Conservation (phyloP, 2,113 vertebrate species). For the Sialia sialis region DNA sequence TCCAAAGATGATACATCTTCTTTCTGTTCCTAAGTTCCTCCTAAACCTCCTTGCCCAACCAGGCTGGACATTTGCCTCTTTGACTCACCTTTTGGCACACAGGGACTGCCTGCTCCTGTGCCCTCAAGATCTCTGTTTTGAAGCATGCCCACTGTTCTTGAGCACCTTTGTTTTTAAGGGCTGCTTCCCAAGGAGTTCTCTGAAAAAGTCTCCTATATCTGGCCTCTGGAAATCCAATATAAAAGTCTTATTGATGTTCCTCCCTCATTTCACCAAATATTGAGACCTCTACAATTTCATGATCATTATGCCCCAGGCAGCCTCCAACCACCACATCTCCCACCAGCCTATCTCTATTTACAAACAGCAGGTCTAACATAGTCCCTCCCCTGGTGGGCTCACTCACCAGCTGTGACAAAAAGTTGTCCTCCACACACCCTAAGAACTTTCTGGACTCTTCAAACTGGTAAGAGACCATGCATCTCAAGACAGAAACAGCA, state of each 20-base stretch:
- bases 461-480: background rate
- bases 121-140: background rate
- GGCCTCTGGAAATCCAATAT: background rate
- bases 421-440: background rate
- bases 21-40: background rate
- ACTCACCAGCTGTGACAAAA: background rate
- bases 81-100: background rate
- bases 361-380: too few species aligned
- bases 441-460: background rate
- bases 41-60: background rate
- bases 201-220: background rate
- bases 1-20: background rate
- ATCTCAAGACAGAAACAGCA: background rate
- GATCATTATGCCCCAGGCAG: fast-evolving
- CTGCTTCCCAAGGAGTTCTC: background rate
- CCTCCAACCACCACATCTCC: background rate
- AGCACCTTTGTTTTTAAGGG: background rate
- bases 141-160: background rate
- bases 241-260: background rate
- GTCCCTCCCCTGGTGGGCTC: too few species aligned
- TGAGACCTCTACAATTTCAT: too few species aligned
- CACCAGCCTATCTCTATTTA: background rate
- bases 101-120: background rate
- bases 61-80: background rate
- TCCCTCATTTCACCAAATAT: background rate